Conservation (phyloP, 2,113 vertebrate genomes). For the Entelurus aequoreus region DNA sequence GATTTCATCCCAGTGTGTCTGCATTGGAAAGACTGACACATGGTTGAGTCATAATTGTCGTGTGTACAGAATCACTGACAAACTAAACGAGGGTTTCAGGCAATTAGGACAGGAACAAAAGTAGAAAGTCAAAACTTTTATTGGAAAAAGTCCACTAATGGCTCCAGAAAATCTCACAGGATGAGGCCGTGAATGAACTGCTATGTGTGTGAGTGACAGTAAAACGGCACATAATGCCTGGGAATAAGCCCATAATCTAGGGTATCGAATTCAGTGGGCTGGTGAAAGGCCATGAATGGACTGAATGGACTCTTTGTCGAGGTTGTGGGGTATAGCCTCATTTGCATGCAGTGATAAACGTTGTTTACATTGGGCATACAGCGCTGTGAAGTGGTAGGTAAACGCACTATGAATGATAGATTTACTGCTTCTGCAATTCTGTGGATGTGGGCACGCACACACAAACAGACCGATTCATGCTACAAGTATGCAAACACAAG, state of each 20-base stretch:
- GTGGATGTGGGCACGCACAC: slow-evolving; percentile 16
- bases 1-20: too few species aligned
- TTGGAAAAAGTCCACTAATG: slow-evolving; percentile 39
- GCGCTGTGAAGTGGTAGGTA: slow-evolving; percentile 66
- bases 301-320: slow-evolving; percentile 65
- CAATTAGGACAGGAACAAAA: neutral
- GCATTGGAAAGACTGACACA: too few species aligned
- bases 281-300: slow-evolving; percentile 16
- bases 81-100: too few species aligned
- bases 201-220: slow-evolving; percentile 43
- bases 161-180: slow-evolving; percentile 29
- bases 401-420: slow-evolving; percentile 62
- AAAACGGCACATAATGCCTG: slow-evolving; percentile 25
- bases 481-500: slow-evolving; percentile 47
- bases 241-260: slow-evolving; percentile 57
- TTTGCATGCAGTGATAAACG: slow-evolving; percentile 72
- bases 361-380: slow-evolving; percentile 69
- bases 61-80: too few species aligned
- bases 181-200: slow-evolving; percentile 4
- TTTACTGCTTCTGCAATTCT: slow-evolving; percentile 53
- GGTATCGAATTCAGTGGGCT: slow-evolving; percentile 46
- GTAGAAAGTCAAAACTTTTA: neutral
- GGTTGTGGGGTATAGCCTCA: slow-evolving; percentile 44
- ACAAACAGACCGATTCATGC: slow-evolving; percentile 36
- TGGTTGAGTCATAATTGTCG: too few species aligned